Conservation (phyloP, 2,113 vertebrate species). For the Nipponia nippon region DNA sequence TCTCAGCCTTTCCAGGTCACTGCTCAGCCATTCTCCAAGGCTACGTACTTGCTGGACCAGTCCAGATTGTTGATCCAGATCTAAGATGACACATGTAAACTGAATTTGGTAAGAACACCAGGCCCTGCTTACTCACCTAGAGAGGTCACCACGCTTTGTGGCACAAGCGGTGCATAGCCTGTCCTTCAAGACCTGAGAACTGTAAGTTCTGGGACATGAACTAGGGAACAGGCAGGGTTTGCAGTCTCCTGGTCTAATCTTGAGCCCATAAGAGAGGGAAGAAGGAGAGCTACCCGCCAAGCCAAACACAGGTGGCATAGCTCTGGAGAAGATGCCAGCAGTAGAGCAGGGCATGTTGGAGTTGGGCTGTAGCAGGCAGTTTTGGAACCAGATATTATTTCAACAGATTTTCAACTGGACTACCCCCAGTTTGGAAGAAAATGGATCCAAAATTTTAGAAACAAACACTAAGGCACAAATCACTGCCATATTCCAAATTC, state of each 20-base stretch:
- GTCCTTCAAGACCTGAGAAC: neutral
- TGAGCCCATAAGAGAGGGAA: neutral
- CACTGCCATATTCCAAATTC: neutral
- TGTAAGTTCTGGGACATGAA: neutral
- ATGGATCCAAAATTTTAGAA: neutral
- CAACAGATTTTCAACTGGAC: constrained; percentile 2
- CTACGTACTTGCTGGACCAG: constrained; percentile 46
- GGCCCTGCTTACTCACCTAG: neutral
- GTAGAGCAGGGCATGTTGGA: neutral
- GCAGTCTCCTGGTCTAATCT: neutral
- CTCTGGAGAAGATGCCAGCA: neutral
- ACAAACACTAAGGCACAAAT: neutral
- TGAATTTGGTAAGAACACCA: constrained; percentile 30
- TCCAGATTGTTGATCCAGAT: constrained; percentile 4
- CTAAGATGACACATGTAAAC: neutral
- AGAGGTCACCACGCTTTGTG: neutral
- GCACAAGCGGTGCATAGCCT: fast-evolving
- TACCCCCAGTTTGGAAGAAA: neutral
- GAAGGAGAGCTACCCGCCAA: neutral
- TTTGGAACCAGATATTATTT: constrained; percentile 14
- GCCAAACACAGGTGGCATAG: neutral
- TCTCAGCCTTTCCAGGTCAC: neutral
- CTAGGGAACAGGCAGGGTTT: neutral
- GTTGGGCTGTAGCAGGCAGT: neutral
- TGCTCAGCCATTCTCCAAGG: neutral